A percentile compares a stretch with the other conserved stretches of the same genome.
Evolutionary conservation across 2,797 vertebrate species (phyloP).

Genomic region (Sebastes nivosus): DNA sequence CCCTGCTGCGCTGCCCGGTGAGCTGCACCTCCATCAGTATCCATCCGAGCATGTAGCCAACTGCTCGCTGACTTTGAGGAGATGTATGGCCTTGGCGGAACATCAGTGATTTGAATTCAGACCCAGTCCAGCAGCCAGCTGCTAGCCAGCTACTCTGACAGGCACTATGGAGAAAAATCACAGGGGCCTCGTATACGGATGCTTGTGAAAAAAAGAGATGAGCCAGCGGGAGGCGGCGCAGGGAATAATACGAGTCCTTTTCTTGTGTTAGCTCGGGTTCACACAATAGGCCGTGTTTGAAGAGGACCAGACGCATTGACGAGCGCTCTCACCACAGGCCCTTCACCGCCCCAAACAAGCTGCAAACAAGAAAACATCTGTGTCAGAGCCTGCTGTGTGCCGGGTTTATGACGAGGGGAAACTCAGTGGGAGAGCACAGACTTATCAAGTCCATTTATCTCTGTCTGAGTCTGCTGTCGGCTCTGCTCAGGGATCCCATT

Average conservation of each 20-base stretch:
- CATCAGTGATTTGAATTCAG: slow-evolving; percentile 19
- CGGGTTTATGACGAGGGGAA: neutral
- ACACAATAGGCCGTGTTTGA: slow-evolving; percentile 61
- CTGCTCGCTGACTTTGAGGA: neutral
- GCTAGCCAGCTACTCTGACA: neutral
- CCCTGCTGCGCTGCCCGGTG: neutral
- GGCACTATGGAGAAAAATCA: slow-evolving; percentile 6
- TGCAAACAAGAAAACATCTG: slow-evolving; percentile 56
- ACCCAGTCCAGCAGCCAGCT: slow-evolving; percentile 1
- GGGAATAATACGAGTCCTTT: slow-evolving; percentile 26
- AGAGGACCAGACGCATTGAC: slow-evolving; percentile 61
- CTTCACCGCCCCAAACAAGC: slow-evolving; percentile 41
- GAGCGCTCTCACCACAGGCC: slow-evolving; percentile 34
- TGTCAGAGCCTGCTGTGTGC: slow-evolving; percentile 24
- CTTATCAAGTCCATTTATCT: neutral
- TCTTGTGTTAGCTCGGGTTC: slow-evolving; percentile 33
- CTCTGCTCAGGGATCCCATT: neutral
- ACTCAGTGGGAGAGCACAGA: slow-evolving; percentile 16
- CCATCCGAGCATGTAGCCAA: slow-evolving; percentile 3
- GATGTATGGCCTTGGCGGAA: slow-evolving; percentile 25
- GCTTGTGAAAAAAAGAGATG: slow-evolving; percentile 15
- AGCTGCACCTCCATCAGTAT: slow-evolving; percentile 12
- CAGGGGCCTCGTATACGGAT: neutral
- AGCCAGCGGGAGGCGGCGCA: slow-evolving; percentile 2
- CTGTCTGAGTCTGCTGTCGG: neutral